Conservation (phyloP, 2,888 invertebrate genomes). For the Rhaphigaster nebulosa region DNA sequence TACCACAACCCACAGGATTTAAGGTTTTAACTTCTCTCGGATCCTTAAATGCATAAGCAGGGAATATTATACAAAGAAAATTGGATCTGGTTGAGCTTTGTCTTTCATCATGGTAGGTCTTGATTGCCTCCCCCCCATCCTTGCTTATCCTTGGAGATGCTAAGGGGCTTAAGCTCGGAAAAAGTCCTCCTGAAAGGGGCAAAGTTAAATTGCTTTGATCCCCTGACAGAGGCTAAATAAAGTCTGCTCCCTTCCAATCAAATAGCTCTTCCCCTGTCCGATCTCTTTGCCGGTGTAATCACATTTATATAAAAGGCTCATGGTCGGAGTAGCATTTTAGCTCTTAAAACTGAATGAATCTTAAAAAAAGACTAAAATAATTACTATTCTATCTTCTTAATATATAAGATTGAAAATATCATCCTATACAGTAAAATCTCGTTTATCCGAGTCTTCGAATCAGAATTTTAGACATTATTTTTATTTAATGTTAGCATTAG, state of each 20-base stretch:
- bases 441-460: too few relatives aligned
- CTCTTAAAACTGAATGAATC: not conserved
- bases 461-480: too few relatives aligned
- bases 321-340: not conserved
- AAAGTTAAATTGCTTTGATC: conserved; percentile 48
- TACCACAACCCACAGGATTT: not conserved
- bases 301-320: not conserved
- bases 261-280: not conserved
- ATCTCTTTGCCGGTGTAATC: conserved; percentile 12
- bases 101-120: conserved; percentile 16
- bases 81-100: conserved; percentile 37
- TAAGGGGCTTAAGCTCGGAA: conserved; percentile 35
- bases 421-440: too few relatives aligned
- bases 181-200: conserved; percentile 32
- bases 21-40: not conserved
- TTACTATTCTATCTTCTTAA: too few relatives aligned
- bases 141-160: conserved; percentile 19
- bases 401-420: too few relatives aligned
- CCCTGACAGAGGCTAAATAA: conserved; percentile 39
- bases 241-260: conserved; percentile 38
- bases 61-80: conserved; percentile 25
- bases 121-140: conserved; percentile 44
- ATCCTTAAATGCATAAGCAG: not conserved
- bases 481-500: too few relatives aligned
- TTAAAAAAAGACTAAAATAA: not conserved